Evolutionary conservation across 2,888 invertebrate species (phyloP).

Genomic region (Callosobruchus maculatus): DNA sequence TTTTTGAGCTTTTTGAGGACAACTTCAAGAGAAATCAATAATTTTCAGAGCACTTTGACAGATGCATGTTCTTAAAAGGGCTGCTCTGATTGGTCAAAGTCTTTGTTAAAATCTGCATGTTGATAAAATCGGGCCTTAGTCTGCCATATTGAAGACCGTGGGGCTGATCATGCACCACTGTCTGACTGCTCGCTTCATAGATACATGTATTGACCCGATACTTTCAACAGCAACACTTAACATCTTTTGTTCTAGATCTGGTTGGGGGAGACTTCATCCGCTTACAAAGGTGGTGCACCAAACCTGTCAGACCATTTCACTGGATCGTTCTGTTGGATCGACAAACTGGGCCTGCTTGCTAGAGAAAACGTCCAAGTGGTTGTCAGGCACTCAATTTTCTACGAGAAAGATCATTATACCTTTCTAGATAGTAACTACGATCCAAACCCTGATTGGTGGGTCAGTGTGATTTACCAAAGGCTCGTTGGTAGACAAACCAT

Average conservation of each 20-base stretch:
- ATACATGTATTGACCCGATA: too few relatives aligned
- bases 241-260: slow-evolving; percentile 51
- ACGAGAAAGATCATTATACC: slow-evolving; percentile 59
- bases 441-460: slow-evolving; percentile 69
- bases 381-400: slow-evolving; percentile 65
- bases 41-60: too few relatives aligned
- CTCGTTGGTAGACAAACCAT: slow-evolving; percentile 67
- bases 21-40: too few relatives aligned
- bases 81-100: too few relatives aligned
- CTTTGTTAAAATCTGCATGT: too few relatives aligned
- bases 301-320: slow-evolving; percentile 67
- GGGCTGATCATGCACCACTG: too few relatives aligned
- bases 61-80: too few relatives aligned
- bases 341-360: slow-evolving; percentile 69
- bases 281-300: slow-evolving; percentile 72
- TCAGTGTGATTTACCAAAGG: slow-evolving; percentile 62
- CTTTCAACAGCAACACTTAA: too few relatives aligned
- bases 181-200: too few relatives aligned
- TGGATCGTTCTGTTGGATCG: slow-evolving; percentile 70
- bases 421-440: slow-evolving; percentile 57
- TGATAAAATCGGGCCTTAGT: too few relatives aligned
- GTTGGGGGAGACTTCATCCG: slow-evolving; percentile 69
- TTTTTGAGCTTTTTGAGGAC: too few relatives aligned
- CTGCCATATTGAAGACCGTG: too few relatives aligned
- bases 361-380: slow-evolving; percentile 62